Conservation (phyloP, 2,888 invertebrate species). For the Drosophila pseudotakahashii region DNA sequence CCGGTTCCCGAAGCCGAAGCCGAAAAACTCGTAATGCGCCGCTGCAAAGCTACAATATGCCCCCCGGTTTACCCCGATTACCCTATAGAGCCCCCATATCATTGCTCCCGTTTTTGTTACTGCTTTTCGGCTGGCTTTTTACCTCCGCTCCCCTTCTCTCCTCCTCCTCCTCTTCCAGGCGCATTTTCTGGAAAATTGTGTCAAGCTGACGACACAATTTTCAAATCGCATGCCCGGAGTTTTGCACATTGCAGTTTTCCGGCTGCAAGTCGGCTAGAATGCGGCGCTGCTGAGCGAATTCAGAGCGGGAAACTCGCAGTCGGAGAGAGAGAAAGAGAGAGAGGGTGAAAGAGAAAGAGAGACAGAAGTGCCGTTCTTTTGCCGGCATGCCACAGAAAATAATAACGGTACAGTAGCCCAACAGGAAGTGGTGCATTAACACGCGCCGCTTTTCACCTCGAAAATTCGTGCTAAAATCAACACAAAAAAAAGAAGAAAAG, state of each 20-base stretch:
- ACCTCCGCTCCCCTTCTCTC: slow-evolving; percentile 18
- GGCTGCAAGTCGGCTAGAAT: slow-evolving; percentile 30
- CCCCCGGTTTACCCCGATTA: slow-evolving; percentile 1
- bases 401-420: slow-evolving; percentile 77
- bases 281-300: slow-evolving; percentile 15
- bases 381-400: slow-evolving; percentile 73
- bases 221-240: slow-evolving; percentile 79
- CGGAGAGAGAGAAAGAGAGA: slow-evolving; percentile 26
- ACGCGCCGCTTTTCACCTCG: slow-evolving; percentile 69
- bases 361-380: slow-evolving; percentile 33
- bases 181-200: slow-evolving; percentile 82
- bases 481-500: slow-evolving; percentile 33
- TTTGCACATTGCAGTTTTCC: slow-evolving; percentile 60
- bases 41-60: slow-evolving; percentile 52
- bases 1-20: slow-evolving; percentile 26
- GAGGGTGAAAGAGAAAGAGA: slow-evolving; percentile 13
- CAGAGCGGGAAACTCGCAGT: slow-evolving; percentile 14
- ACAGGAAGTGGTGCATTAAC: slow-evolving; percentile 82
- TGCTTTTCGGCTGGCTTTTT: slow-evolving; percentile 21
- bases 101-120: slow-evolving; percentile 19
- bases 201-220: slow-evolving; percentile 81
- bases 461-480: slow-evolving; percentile 36
- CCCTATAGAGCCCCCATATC: neutral
- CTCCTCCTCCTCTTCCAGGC: slow-evolving; percentile 73
- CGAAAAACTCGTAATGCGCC: slow-evolving; percentile 30